Percentiles rank a stretch among this genome's conserved stretches.
Evolutionary conservation across 2,888 invertebrate genomes (phyloP).

Genomic region (Itoplectis maculator): DNA sequence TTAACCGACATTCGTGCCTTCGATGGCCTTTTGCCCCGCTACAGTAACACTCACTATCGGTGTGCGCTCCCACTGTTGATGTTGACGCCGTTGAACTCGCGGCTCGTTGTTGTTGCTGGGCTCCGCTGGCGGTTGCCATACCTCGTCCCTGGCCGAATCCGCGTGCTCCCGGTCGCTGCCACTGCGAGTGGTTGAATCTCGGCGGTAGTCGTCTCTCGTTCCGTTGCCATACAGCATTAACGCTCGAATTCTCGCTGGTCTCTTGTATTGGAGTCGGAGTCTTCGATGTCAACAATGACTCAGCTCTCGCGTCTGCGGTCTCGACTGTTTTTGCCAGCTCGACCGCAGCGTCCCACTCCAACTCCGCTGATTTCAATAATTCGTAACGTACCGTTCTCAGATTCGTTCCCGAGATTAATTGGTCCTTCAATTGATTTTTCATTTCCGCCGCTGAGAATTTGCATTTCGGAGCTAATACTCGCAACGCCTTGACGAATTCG

Average conservation of each 20-base stretch:
- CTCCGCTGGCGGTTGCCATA: background rate
- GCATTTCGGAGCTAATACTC: slow-evolving; percentile 32
- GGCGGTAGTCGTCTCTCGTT: background rate
- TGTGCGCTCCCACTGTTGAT: no score
- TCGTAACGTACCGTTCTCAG: slow-evolving; percentile 40
- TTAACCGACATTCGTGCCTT: slow-evolving; percentile 22
- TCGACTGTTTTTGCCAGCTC: slow-evolving; percentile 49
- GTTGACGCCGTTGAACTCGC: background rate
- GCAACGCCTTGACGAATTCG: slow-evolving; percentile 38
- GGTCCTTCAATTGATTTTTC: slow-evolving; percentile 38
- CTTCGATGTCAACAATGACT: slow-evolving; percentile 8
- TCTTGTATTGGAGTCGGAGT: background rate
- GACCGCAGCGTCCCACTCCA: slow-evolving; percentile 23
- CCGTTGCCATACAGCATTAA: slow-evolving; percentile 6
- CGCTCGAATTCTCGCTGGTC: slow-evolving; percentile 3
- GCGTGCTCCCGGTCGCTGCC: background rate
- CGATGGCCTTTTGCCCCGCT: slow-evolving; percentile 38
- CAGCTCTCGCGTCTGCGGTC: slow-evolving; percentile 25
- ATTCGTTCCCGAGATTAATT: slow-evolving; percentile 39
- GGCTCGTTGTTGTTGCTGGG: background rate
- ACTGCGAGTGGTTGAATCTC: slow-evolving; percentile 8
- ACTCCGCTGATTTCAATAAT: slow-evolving; percentile 37
- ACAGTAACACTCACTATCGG: slow-evolving; percentile 33
- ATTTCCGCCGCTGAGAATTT: slow-evolving; percentile 38
- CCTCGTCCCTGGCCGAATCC: slow-evolving; percentile 24